Percentiles rank a stretch among this genome's conserved stretches.
phyloP scores from a whole-genome alignment of 2,113 vertebrate species.

The Beaufortia kweichowensis region DNA sequence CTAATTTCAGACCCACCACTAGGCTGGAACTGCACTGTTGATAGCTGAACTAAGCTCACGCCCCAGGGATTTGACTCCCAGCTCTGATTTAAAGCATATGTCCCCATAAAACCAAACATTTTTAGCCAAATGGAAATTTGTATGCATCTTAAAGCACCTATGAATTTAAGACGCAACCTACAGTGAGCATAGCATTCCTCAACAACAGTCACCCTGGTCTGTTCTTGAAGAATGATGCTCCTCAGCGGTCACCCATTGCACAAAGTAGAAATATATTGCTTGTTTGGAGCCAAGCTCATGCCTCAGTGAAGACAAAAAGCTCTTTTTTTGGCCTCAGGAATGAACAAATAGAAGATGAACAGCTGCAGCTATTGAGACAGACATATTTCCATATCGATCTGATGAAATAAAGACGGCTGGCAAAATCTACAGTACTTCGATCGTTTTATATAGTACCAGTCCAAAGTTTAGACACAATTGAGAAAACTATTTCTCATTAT shows the following conservation, averaged over 20 bases:
- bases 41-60: constrained; percentile 46
- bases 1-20: constrained; percentile 46
- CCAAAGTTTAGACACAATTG: too few species aligned
- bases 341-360: constrained; percentile 22
- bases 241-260: constrained; percentile 43
- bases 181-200: constrained; percentile 47
- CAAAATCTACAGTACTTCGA: too few species aligned
- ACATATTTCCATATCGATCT: constrained; percentile 35
- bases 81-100: constrained; percentile 44
- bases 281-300: constrained; percentile 35
- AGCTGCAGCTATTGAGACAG: background rate
- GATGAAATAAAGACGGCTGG: constrained; percentile 3
- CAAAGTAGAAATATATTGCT: constrained; percentile 32
- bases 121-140: constrained; percentile 37
- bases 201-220: constrained; percentile 42
- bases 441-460: too few species aligned
- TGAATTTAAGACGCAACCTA: constrained; percentile 46
- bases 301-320: constrained; percentile 29
- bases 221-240: constrained; percentile 48
- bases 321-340: constrained; percentile 41
- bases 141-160: constrained; percentile 44
- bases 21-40: constrained; percentile 48
- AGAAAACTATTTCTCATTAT: too few species aligned
- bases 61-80: constrained; percentile 49
- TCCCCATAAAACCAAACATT: constrained; percentile 45